phyloP scores from a whole-genome alignment of 2,113 vertebrate genomes.

The Pteruthius melanotis region DNA sequence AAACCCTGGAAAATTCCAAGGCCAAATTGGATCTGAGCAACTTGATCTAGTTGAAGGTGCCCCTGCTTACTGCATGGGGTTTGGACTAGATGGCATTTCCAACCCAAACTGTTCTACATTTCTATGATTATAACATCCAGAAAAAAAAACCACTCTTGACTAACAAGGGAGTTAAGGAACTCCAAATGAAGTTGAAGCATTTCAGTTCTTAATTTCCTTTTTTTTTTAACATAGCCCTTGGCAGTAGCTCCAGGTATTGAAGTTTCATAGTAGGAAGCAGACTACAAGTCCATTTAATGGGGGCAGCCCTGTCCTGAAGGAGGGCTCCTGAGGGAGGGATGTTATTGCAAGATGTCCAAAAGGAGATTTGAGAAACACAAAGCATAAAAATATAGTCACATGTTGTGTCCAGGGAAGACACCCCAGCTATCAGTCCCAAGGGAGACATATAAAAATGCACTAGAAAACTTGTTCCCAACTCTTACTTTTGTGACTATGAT shows the following conservation, averaged over 20 bases:
- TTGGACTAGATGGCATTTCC: neutral
- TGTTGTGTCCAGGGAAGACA: neutral
- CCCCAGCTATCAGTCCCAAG: neutral
- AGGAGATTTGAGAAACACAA: neutral
- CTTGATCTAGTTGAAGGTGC: neutral
- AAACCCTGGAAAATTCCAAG: neutral
- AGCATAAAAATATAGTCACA: neutral
- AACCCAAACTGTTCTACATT: neutral
- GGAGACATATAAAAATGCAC: neutral
- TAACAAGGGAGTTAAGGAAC: neutral
- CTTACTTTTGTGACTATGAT: neutral
- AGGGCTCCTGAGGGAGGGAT: too few relatives aligned
- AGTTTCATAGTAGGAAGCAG: neutral
- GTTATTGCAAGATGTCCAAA: neutral
- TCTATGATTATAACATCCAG: neutral
- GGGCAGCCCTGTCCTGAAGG: neutral
- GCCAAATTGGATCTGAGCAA: neutral
- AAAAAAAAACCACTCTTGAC: neutral
- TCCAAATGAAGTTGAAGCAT: neutral
- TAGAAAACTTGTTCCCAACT: neutral
- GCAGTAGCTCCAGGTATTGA: neutral
- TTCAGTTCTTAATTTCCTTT: neutral
- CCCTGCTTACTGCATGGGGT: neutral
- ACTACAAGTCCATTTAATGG: neutral
- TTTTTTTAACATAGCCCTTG: neutral